Conservation (phyloP, 2,797 vertebrate genomes). For the Manis pentadactyla region DNA sequence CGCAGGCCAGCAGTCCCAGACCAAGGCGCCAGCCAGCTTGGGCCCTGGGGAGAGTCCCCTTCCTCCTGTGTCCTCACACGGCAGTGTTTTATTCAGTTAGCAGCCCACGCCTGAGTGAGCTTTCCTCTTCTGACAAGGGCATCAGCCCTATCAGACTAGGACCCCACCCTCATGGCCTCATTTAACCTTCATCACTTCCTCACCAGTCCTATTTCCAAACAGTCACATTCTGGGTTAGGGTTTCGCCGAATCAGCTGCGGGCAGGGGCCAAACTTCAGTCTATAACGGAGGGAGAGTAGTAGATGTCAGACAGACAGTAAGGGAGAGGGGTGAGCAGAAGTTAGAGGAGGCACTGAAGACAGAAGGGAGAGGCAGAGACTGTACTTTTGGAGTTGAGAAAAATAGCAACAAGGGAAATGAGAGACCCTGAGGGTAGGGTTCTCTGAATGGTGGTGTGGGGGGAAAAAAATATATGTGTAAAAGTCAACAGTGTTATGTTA, state of each 20-base stretch:
- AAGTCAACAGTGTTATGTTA: neutral
- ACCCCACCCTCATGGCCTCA: neutral
- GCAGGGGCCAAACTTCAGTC: neutral
- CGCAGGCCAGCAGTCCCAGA: neutral
- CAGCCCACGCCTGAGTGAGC: too few relatives aligned
- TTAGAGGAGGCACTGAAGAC: neutral
- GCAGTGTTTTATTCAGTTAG: too few relatives aligned
- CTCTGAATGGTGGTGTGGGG: neutral
- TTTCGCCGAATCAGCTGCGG: neutral
- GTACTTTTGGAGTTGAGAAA: neutral
- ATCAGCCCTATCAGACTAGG: neutral
- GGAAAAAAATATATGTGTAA: neutral
- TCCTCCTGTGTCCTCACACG: neutral
- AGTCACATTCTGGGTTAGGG: neutral
- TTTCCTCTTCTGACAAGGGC: neutral
- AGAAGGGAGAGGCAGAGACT: neutral
- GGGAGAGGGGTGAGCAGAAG: neutral
- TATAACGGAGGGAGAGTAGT: neutral
- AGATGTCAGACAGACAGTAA: accelerated
- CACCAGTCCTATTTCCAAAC: neutral
- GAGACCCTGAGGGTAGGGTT: accelerated
- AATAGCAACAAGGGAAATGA: neutral
- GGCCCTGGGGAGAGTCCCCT: neutral
- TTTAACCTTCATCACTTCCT: neutral
- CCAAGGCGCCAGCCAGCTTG: neutral